Conservation (phyloP, 2,888 invertebrate species). For the Anoplius nigerrimus region DNA sequence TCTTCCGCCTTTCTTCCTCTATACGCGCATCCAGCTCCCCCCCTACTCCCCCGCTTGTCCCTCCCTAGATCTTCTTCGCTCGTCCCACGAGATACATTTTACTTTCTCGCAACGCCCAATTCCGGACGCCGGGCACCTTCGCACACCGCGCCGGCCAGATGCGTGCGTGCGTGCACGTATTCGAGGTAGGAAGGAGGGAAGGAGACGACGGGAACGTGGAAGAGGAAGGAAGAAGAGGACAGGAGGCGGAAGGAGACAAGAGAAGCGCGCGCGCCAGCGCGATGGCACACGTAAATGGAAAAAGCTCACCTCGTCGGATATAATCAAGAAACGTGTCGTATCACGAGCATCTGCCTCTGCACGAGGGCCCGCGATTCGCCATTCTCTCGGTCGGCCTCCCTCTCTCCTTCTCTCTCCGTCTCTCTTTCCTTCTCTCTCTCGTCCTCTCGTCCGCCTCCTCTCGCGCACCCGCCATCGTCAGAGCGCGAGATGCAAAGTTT, state of each 20-base stretch:
- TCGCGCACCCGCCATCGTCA: background rate
- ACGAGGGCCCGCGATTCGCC: conserved; percentile 1
- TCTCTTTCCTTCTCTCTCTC: background rate
- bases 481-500: too few relatives aligned
- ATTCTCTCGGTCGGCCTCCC: background rate
- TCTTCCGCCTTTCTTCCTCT: conserved; percentile 1
- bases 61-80: background rate
- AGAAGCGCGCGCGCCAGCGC: background rate
- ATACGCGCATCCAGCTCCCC: background rate
- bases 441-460: background rate
- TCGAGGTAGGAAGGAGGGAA: too few relatives aligned
- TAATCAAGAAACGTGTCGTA: conserved; percentile 29
- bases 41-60: background rate
- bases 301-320: conserved; percentile 22
- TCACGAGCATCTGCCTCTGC: conserved; percentile 31
- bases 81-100: conserved; percentile 21
- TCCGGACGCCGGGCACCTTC: conserved; percentile 5
- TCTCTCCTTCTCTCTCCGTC: background rate
- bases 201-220: too few relatives aligned
- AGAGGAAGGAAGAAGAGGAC: background rate
- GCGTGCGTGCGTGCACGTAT: too few relatives aligned
- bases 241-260: too few relatives aligned
- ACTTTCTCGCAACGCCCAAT: conserved; percentile 25
- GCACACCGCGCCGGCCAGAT: too few relatives aligned
- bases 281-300: conserved; percentile 17